These are phyloP conservation scores for Sebastes oblongus DNA, from an alignment of 2,797 vertebrate genomes.

Conservation along the genomic window DNA sequence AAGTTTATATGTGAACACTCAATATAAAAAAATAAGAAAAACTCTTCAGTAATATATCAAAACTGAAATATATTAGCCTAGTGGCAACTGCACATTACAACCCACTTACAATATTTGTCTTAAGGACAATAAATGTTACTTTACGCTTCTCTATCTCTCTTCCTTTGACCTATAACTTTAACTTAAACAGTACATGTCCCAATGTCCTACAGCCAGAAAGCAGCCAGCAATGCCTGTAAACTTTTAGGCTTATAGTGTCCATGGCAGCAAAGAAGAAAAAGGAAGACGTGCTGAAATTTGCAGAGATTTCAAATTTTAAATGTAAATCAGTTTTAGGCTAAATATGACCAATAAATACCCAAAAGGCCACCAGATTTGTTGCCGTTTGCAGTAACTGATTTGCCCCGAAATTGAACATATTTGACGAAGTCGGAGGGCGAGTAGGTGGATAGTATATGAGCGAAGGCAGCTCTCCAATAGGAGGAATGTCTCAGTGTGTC, in stretches of 20 bases:
- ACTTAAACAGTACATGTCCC: neutral
- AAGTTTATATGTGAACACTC: neutral
- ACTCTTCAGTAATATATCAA: neutral
- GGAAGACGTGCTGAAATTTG: neutral
- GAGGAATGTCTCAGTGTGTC: constrained; percentile 69
- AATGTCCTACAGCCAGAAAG: neutral
- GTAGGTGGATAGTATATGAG: constrained; percentile 27
- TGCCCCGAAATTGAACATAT: constrained; percentile 10
- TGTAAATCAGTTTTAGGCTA: neutral
- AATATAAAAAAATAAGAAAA: neutral
- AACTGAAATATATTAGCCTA: neutral
- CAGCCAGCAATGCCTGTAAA: neutral
- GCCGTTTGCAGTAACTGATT: constrained; percentile 3
- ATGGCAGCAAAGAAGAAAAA: neutral
- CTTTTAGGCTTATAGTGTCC: neutral
- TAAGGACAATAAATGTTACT: neutral
- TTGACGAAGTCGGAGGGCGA: constrained; percentile 16
- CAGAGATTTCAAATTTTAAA: neutral
- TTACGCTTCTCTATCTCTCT: neutral
- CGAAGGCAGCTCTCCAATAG: constrained; percentile 55
- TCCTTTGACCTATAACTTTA: neutral
- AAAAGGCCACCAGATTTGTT: neutral
- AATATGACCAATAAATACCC: neutral
- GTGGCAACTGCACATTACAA: neutral
- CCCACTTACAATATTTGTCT: neutral